A percentile compares a stretch with the other conserved stretches of the same genome.
These are phyloP conservation scores for Carduelis carduelis DNA, from an alignment of 2,797 vertebrate genomes.

Conservation along the genomic window DNA sequence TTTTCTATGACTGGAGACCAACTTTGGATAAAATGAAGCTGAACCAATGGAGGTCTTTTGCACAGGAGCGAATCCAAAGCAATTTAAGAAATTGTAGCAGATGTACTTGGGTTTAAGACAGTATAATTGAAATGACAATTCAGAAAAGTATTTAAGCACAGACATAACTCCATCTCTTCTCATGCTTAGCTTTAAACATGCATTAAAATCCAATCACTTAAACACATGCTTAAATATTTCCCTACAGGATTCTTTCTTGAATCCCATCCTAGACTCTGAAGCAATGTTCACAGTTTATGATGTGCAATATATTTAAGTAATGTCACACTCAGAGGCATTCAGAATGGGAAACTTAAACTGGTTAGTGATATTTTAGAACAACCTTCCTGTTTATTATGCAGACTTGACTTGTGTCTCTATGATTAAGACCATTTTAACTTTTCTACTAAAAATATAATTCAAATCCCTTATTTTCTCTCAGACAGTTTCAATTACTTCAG, in stretches of 20 bases:
- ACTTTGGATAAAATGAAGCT: neutral
- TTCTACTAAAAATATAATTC: neutral
- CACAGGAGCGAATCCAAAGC: neutral
- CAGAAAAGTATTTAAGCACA: slow-evolving; percentile 28
- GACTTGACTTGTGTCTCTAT: neutral
- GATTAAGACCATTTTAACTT: neutral
- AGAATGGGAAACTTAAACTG: neutral
- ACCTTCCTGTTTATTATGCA: neutral
- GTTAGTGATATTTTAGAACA: neutral
- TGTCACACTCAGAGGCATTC: neutral
- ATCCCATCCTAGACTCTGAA: neutral
- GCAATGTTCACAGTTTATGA: neutral
- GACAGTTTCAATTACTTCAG: neutral
- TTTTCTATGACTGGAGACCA: neutral
- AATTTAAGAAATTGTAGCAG: slow-evolving; percentile 14
- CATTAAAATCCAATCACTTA: slow-evolving; percentile 27
- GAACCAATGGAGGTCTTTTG: neutral
- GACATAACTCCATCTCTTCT: neutral
- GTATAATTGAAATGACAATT: slow-evolving; percentile 1
- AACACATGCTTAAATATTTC: slow-evolving; percentile 7
- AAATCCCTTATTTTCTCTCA: neutral
- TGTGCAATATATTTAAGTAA: neutral
- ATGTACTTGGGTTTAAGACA: neutral
- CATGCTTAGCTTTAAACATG: neutral
- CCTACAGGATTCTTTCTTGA: neutral